Base-by-base conservation (phyloP, 2,888 invertebrate species). In the Troides oblongomaculatus region DNA sequence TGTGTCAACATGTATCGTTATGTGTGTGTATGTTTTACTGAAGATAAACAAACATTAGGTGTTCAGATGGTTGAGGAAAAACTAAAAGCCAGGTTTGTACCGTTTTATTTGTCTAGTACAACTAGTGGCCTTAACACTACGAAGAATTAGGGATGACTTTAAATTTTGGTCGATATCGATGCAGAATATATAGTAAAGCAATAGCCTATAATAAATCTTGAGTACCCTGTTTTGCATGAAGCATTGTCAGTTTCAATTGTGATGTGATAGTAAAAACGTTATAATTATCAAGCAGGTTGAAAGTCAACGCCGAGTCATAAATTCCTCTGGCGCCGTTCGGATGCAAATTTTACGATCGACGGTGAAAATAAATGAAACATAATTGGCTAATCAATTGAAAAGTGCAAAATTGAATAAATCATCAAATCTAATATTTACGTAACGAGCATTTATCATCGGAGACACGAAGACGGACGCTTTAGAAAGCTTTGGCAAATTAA, bases 401-500 rank as follows among this genome's bases (percentile, higher is more conserved):
- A 63, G 46, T 66, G 46, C 21, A 59, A 66, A 30, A 67, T 67
- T 70, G 67, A 46, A 67, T 67, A 70, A 70, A 67, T 67, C 56
- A 64, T 67, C 64, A 59, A 70, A 70, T 70, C 57, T 61, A 67
- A 70, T 67, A 67, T 67, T 70, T 70, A 70, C 61, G 64, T 70
- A 70, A 70, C 70, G 64, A 67, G 60, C 67, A 70, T 67, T 70
- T 70, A 70, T 60, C 50, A 72, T 67, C 62, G 73, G 43, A 50
- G 71, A 63, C 61, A 61, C 56, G 63, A 61, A 63, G 65, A 57
- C 53, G 56, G 46, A n/a, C 8, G 74, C 73, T 76, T 81, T 83
- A 82, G 85, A 86, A 85, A 86, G 84, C 77, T 74, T 71, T 71
- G 69, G 78, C 78, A 75, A 83, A 84, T 81, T 79, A 82, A 81